Base-by-base conservation (phyloP, 2,888 invertebrate genomes). In the Tetramorium bicarinatum region DNA sequence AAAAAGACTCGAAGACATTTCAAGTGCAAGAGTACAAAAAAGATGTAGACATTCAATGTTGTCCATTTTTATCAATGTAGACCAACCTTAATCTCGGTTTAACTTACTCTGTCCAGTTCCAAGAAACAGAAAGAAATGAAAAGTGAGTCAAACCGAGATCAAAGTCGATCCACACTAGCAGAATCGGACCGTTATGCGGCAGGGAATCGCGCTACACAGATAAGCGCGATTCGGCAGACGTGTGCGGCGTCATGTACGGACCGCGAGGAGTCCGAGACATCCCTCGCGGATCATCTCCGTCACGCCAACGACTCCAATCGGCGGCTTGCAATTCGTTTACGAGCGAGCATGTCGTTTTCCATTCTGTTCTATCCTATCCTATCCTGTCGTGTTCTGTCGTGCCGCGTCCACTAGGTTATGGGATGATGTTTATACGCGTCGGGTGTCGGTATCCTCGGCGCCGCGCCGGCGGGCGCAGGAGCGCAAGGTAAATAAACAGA, bases 401-500 rank as follows among this genome's bases (percentile, higher is more conserved):
- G 49, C 25, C 59, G 29, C 8, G 21, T 54, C 54, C 3, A 21
- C 69, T 56, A 79, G 79, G 79, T 79, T 79, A 79, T 79, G 79
- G 47, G 47, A 71, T 71, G 34, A 59, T 71, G 59, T 71, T 79
- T 59, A 56, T 56, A 56, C 44, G n/a, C 15, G 47, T 34, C 29
- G 34, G 7, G 4, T 77, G 15, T n/a, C n/a, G n/a, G n/a, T 44
- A 67, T 44, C 56, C 15, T 38, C 44, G n/a, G 13, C 4, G 56
- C 11, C 44, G 44, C 2, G 44, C 59, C 29, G 59, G 15, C 52
- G 3, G 25, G 9, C 44, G n/a, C 44, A 76, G 34, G 54, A 44
- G 44, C 29, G 29, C n/a, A 41, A n/a, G 47, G 56, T 56, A 44
- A 69, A 77, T 41, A 71, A 75, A 47, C n/a, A 61, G 15, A 56